Evolutionary conservation across 2,797 vertebrate species (phyloP).

Genomic region (Tenualosa thibaudeaui): DNA sequence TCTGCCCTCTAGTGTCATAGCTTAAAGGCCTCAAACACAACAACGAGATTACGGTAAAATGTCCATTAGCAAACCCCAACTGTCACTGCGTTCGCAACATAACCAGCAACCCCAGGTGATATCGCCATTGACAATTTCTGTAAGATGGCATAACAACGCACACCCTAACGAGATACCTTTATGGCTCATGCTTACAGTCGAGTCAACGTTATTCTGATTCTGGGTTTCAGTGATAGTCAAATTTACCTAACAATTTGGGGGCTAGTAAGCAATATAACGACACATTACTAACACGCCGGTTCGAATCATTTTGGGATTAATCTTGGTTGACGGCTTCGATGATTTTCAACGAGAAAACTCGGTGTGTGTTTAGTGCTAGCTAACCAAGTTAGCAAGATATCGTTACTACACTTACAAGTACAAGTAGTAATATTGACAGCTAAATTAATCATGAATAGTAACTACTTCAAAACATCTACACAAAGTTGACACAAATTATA

Average conservation of each 20-base stretch:
- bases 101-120: background rate
- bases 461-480: background rate
- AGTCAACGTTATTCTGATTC: background rate
- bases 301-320: constrained; percentile 47
- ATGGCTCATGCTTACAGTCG: too few relatives aligned
- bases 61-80: background rate
- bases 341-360: constrained; percentile 15
- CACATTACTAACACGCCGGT: constrained; percentile 45
- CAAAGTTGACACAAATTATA: background rate
- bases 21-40: background rate
- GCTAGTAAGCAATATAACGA: background rate
- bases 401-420: background rate
- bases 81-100: background rate
- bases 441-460: background rate
- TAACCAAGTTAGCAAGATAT: constrained; percentile 11
- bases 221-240: background rate
- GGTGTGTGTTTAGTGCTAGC: constrained; percentile 18
- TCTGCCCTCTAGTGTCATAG: constrained; percentile 47
- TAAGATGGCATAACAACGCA: background rate
- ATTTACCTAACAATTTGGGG: background rate
- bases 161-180: background rate
- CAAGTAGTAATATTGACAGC: background rate
- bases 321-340: constrained; percentile 35
- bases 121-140: background rate
- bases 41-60: constrained; percentile 9